Conservation (phyloP, 2,797 vertebrate species). For the Cichlasoma orientale region DNA sequence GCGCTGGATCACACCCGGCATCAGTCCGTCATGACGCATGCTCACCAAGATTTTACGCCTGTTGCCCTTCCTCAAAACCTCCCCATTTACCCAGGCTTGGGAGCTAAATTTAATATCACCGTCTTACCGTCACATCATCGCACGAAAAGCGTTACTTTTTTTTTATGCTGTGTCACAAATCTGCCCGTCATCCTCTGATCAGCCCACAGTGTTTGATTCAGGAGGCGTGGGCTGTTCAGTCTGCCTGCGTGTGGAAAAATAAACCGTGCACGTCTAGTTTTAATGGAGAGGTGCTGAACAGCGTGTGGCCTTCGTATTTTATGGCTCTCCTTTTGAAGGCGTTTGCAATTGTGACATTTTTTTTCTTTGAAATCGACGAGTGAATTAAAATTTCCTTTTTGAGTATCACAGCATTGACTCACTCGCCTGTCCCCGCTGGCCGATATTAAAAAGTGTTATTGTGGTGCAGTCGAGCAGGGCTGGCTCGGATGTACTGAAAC, state of each 20-base stretch:
- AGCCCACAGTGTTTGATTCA: background rate
- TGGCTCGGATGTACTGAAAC: background rate
- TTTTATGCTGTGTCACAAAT: conserved; percentile 6
- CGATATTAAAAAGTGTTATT: background rate
- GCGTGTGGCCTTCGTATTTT: background rate
- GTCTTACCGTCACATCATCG: background rate
- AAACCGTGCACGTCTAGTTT: conserved; percentile 13
- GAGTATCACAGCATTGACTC: too few relatives aligned
- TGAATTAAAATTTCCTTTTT: background rate
- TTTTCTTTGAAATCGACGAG: background rate
- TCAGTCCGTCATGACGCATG: background rate
- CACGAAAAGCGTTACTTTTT: background rate
- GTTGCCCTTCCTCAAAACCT: too few relatives aligned
- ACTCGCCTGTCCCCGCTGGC: background rate
- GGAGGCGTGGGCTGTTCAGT: background rate
- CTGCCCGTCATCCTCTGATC: background rate
- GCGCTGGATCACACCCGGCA: background rate
- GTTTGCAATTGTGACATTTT: background rate
- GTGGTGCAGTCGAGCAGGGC: background rate
- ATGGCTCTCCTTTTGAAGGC: background rate
- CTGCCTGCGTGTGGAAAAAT: conserved; percentile 10
- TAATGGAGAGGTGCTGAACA: background rate
- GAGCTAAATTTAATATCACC: background rate
- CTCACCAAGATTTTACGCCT: background rate
- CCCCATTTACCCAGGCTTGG: background rate